Base-by-base conservation (phyloP, 2,888 invertebrate species). In the Chrysotoxum bicinctum region DNA sequence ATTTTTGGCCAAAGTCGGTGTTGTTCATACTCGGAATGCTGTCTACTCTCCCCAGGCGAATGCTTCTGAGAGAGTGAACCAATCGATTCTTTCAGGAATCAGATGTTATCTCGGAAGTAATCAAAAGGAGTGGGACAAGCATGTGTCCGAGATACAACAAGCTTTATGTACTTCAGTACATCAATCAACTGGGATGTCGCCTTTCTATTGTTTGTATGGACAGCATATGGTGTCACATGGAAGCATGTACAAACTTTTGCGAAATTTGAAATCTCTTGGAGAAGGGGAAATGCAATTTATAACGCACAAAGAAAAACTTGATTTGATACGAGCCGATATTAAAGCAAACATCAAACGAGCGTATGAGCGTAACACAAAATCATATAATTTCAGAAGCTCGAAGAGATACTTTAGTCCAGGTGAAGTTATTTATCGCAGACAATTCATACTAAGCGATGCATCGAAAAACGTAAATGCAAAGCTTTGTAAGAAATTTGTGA, bases 111-210 rank as follows among this genome's bases (percentile, higher is more conserved):
- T n/a, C n/a, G n/a, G n/a, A n/a, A n/a, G n/a, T n/a, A n/a, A n/a
- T n/a, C n/a, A n/a, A n/a, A n/a, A n/a, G n/a, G n/a, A n/a, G n/a
- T n/a, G n/a, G n/a, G n/a, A n/a, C n/a, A n/a, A n/a, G n/a, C n/a
- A n/a, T n/a, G n/a, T n/a, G n/a, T n/a, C n/a, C n/a, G n/a, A n/a
- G 7, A 30, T 30, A 30, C 64, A 64, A 32, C 64, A 64, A 32
- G 64, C 64, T 6, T 9, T 64, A 30, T 48, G 64, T 64, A 64
- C 64, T 12, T 64, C 64, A 12, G 45, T 64, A 14, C 64, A 64
- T n/a, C 45, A 48, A 19, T 64, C 64, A 0, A 64, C 30, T 9
- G 32, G 64, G 12, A 64, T 7, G 1, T 45, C 64, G 4, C 64
- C 64, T 9, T 64, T 26, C 14, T 60, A 23, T 23, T 40, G 40